Evolutionary conservation across 2,888 invertebrate species (phyloP), one percentile per base, ranked within the genome.

Genomic region (Drosophila neotestacea): DNA sequence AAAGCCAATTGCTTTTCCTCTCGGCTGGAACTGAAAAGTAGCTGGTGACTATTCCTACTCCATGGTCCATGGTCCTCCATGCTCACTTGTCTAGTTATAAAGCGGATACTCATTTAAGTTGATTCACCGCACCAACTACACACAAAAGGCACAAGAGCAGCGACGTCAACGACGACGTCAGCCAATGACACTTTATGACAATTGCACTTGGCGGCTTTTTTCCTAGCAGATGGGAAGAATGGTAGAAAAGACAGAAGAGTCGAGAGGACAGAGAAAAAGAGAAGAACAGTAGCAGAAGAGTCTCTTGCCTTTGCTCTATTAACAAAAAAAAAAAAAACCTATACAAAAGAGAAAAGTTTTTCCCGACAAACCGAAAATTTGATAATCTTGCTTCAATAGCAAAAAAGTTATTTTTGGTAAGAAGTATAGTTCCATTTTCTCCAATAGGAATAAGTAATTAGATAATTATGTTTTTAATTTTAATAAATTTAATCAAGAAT

Each of bases 141-240:
- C 66, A 79, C 68, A 76, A 68, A 71, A 62, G 70, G 50, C 60
- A 42, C 63, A 48, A 61, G 38, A 51, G 52, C 64, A 28, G 56
- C 39, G 47, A 47, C 50, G 54, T n/a, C 62, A 28, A 47, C 51
- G 38, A 70, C 73, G 73, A 73, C 77, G 73, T 75, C 88, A 89
- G 90, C 90, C 89, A 88, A 88, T 88, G 88, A 90, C 90, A 90
- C 88, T 88, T 90, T 88, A 88, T 85, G 90, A 88, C 88, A 88
- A 88, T 90, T 89, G 86, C 88, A 88, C 88, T 88, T 88, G 85
- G 77, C 79, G 79, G 78, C 88, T 77, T 76, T 58, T 59, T 58
- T 47, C 46, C 56, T 48, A 68, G 50, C 60, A 60, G 58, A 61
- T 58, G 7, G n/a, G 34, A 34, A 58, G 36, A 41, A 47, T 22